Conservation (phyloP, 2,888 invertebrate species). For the Lymantria dispar region DNA sequence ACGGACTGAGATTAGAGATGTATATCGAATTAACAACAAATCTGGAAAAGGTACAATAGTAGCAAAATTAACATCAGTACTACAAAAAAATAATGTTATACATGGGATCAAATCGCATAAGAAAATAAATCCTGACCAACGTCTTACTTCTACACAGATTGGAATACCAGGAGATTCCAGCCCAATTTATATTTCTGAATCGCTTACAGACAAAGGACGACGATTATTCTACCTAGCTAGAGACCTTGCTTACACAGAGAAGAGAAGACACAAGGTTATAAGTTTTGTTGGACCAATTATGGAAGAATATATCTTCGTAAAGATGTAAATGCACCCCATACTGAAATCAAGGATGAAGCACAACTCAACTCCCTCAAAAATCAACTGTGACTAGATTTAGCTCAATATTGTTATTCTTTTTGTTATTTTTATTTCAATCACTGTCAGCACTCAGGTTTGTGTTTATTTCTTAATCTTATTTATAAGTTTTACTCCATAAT, state of each 20-base stretch:
- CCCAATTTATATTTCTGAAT: background rate
- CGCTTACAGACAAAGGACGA: background rate
- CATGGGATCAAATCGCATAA: background rate
- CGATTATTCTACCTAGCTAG: conserved; percentile 1
- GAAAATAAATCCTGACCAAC: background rate
- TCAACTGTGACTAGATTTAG: background rate
- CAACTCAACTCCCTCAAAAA: background rate
- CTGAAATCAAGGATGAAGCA: background rate
- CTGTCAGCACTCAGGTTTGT: no score
- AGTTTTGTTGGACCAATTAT: conserved; percentile 1
- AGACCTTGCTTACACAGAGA: background rate
- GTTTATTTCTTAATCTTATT: no score
- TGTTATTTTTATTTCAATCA: no score
- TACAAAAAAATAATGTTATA: background rate
- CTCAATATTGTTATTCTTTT: background rate
- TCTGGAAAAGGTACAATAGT: background rate
- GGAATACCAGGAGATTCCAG: background rate
- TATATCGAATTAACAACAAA: background rate
- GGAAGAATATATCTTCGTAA: conserved; percentile 1
- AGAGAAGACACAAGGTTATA: background rate
- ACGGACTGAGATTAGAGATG: background rate
- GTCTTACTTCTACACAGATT: background rate
- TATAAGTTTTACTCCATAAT: no score
- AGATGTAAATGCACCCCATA: background rate
- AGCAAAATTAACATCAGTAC: background rate